Evolutionary conservation across 2,888 invertebrate genomes (phyloP).

Genomic region (Desoria tigrina): DNA sequence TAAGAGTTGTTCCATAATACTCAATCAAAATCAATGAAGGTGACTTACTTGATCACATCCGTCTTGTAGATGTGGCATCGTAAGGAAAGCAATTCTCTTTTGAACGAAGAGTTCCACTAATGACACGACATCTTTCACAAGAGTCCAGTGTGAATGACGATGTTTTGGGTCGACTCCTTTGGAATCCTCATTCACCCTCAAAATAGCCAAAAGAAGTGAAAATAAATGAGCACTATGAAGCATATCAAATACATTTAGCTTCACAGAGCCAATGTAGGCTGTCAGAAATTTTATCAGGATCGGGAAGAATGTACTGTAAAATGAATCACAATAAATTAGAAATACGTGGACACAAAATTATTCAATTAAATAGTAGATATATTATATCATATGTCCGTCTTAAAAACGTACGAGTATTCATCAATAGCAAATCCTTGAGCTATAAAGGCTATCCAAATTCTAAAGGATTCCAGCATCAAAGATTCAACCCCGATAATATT

Average conservation of each 20-base stretch:
- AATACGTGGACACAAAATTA: no score
- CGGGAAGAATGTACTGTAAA: slow-evolving; percentile 42
- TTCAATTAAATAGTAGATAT: no score
- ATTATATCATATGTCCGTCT: no score
- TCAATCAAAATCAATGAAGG: background rate
- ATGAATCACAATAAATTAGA: no score
- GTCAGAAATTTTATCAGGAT: slow-evolving; percentile 38
- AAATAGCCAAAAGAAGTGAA: slow-evolving; percentile 24
- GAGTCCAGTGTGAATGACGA: slow-evolving; percentile 36
- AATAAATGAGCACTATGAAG: slow-evolving; percentile 34
- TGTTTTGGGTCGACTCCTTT: background rate
- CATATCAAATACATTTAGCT: slow-evolving; percentile 37
- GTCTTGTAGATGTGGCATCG: slow-evolving; percentile 21
- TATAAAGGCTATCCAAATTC: slow-evolving; percentile 36
- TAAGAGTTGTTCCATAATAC: no score
- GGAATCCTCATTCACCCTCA: slow-evolving; percentile 20
- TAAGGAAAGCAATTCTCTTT: slow-evolving; percentile 26
- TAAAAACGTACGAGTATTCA: slow-evolving; percentile 40
- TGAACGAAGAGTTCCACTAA: slow-evolving; percentile 26
- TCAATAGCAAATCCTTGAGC: slow-evolving; percentile 32
- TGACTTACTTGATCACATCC: slow-evolving; percentile 24
- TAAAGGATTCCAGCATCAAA: slow-evolving; percentile 38
- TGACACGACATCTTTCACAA: slow-evolving; percentile 31
- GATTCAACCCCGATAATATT: slow-evolving; percentile 28
- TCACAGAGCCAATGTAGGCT: slow-evolving; percentile 17